Base-by-base conservation (phyloP, 2,888 invertebrate species). In the Mythimna impura region DNA sequence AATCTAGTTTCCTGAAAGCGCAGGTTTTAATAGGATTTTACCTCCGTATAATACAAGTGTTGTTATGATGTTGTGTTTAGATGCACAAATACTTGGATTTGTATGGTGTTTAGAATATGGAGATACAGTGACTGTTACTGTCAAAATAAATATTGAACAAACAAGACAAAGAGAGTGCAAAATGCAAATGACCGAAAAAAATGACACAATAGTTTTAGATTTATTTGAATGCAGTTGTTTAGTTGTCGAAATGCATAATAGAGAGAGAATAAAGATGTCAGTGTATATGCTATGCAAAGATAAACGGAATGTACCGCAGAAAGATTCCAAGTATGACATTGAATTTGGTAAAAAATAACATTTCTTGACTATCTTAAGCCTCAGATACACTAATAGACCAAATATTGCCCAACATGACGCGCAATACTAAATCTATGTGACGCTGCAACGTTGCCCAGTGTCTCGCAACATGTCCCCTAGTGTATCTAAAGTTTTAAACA, bases 1-100 rank as follows among this genome's bases (percentile, higher is more conserved):
- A 79, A 63, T 63, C 34, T 60, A 63, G 50, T 61, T 72, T 77
- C 25, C 72, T 71, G 25, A 30, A 34, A 66, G 50, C 47, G 60
- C 25, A 10, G 4, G 34, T 12, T 47, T 72, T 66, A 79, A 79
- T 76, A 10, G 25, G 65, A 78, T 78, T 65, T 61, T 50, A 66
- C 71, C 34, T 36, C 25, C 14, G 14, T 58, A 47, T 30, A 54
- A 30, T 22, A 20, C 25, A 43, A 43, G 67, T 52, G 8, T 54
- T 54, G 36, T 14, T 52, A 22, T n/a, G 25, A 57, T 25, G 25
- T 63, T 52, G 2, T 62, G 43, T 40, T 71, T 52, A 43, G 34
- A 36, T 25, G 14, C 22, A 43, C 8, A 6, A 3, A 17, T 30
- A 40, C 7, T 50, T 12, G 9, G 47, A 71, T 36, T 36, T 12